These are phyloP conservation scores for Ditula angustiorana DNA, from an alignment of 2,888 invertebrate species.

Conservation along the genomic window DNA sequence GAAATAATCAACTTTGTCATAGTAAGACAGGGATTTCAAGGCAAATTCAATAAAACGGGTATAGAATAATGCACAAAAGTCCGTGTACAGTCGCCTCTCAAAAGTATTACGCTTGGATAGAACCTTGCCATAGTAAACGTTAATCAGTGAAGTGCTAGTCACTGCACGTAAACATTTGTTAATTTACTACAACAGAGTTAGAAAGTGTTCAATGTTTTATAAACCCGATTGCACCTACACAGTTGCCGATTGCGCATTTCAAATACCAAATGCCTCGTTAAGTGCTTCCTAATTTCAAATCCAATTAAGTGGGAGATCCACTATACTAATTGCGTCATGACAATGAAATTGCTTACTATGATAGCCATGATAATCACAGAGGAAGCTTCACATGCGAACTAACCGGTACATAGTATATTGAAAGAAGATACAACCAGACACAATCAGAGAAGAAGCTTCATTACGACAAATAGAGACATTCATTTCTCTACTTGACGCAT, in stretches of 20 bases:
- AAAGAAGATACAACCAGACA: constrained; percentile 8
- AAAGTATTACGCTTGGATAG: background rate
- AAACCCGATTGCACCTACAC: background rate
- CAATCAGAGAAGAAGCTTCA: background rate
- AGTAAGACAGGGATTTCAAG: background rate
- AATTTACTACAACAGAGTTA: background rate
- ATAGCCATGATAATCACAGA: constrained; percentile 80
- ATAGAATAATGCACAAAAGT: background rate
- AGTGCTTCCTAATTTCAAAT: background rate
- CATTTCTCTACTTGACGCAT: background rate
- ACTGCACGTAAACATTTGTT: background rate
- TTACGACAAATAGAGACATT: background rate
- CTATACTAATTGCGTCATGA: constrained; percentile 79
- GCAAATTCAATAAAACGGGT: background rate
- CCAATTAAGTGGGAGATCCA: constrained; percentile 66
- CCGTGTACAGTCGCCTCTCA: background rate
- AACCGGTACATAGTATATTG: constrained; percentile 47
- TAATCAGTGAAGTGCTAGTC: background rate
- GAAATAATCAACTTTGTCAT: background rate
- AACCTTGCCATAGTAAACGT: background rate
- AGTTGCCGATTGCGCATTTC: background rate
- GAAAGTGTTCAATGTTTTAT: background rate
- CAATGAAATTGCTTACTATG: constrained; percentile 81
- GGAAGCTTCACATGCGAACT: constrained; percentile 77
- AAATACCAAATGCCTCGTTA: background rate